Conservation (phyloP, 53 echinoderm and acorn worm species). For the Temnopleurus reevesii region DNA sequence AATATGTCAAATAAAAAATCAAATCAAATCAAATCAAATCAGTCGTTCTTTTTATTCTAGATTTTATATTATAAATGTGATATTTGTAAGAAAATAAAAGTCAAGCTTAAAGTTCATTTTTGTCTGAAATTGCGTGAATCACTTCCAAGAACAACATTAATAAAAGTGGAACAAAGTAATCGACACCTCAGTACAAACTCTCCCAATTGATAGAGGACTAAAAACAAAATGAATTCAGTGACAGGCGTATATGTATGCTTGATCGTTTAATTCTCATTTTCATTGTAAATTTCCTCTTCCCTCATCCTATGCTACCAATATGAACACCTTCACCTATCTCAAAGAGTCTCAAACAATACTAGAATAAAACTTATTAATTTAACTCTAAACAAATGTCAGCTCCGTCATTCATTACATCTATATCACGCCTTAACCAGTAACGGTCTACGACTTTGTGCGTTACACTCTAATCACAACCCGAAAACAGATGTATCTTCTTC, state of each 20-base stretch:
- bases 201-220: too few species aligned
- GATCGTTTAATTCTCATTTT: neutral
- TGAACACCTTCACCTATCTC: neutral
- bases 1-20: too few species aligned
- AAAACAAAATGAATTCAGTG: too few species aligned
- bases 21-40: too few species aligned
- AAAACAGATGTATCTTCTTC: conserved; percentile 15
- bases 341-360: neutral
- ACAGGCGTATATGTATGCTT: neutral
- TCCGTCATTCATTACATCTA: neutral
- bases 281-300: neutral
- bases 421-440: neutral
- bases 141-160: too few species aligned
- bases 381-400: neutral
- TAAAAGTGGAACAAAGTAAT: too few species aligned
- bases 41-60: too few species aligned
- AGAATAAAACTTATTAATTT: conserved; percentile 35
- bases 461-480: neutral
- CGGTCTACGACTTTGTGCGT: neutral
- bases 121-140: too few species aligned
- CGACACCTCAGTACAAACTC: too few species aligned
- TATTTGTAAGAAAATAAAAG: too few species aligned
- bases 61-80: too few species aligned
- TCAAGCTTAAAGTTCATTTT: too few species aligned
- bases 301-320: neutral